These are phyloP conservation scores for Ploceus nigricollis DNA, from an alignment of 2,113 vertebrate species.

Conservation along the genomic window DNA sequence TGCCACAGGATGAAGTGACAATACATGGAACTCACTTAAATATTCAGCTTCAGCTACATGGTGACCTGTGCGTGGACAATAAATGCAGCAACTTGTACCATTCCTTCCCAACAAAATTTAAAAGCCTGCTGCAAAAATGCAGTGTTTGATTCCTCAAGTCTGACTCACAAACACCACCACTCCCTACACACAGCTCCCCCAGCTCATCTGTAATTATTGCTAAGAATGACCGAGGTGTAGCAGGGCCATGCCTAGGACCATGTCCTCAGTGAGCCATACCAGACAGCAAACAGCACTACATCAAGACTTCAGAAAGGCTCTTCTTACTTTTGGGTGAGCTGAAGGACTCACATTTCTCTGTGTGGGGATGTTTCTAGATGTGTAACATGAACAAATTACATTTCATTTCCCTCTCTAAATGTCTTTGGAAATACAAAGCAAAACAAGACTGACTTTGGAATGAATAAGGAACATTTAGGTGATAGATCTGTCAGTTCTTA, in stretches of 20 bases:
- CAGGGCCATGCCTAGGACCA: neutral
- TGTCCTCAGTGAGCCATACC: neutral
- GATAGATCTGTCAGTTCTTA: neutral
- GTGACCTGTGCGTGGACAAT: neutral
- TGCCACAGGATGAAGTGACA: neutral
- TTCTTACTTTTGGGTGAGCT: neutral
- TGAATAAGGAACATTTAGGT: neutral
- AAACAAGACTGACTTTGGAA: neutral
- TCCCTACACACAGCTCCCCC: neutral
- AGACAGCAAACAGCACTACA: neutral
- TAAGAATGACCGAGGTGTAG: neutral
- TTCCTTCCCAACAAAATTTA: neutral
- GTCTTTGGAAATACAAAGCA: neutral
- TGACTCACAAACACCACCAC: neutral
- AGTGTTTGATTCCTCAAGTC: neutral
- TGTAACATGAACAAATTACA: neutral
- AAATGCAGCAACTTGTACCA: neutral
- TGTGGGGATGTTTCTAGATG: neutral
- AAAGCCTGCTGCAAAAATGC: neutral
- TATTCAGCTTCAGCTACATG: neutral
- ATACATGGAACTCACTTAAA: neutral
- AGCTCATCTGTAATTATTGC: neutral
- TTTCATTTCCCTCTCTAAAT: neutral
- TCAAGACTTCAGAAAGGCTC: neutral
- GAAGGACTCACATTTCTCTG: neutral